Conservation (phyloP, 2,797 vertebrate species). For the Odontamblyopus lacepedii region DNA sequence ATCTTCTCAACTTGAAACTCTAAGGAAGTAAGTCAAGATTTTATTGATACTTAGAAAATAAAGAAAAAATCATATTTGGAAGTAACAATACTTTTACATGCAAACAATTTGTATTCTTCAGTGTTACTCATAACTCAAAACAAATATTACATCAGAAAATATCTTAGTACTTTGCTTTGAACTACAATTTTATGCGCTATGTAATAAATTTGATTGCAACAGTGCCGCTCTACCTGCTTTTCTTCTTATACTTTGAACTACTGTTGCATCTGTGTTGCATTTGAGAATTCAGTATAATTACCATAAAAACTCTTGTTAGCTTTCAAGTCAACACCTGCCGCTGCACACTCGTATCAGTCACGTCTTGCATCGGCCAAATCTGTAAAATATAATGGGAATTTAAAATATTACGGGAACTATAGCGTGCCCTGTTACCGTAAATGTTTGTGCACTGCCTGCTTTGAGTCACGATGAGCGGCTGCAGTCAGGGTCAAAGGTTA, state of each 20-base stretch:
- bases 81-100: no score
- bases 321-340: constrained; percentile 40
- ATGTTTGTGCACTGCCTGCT: constrained; percentile 43
- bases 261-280: constrained; percentile 6
- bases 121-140: no score
- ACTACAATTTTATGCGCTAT: neutral
- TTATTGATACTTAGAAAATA: no score
- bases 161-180: neutral
- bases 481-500: constrained; percentile 62
- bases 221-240: neutral
- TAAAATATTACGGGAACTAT: constrained; percentile 55
- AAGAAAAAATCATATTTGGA: no score
- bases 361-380: constrained; percentile 25
- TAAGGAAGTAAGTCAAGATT: no score
- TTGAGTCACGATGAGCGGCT: constrained; percentile 55
- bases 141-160: no score
- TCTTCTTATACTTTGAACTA: neutral
- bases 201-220: neutral
- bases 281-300: constrained; percentile 1
- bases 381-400: constrained; percentile 58
- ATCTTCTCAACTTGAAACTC: no score
- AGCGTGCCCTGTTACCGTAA: constrained; percentile 61
- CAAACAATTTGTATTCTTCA: no score
- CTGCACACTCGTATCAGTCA: constrained; percentile 20
- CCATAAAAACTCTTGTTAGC: neutral